These are phyloP conservation scores for Digitonthophagus gazella DNA, from an alignment of 2,888 invertebrate genomes.

Conservation along the genomic window DNA sequence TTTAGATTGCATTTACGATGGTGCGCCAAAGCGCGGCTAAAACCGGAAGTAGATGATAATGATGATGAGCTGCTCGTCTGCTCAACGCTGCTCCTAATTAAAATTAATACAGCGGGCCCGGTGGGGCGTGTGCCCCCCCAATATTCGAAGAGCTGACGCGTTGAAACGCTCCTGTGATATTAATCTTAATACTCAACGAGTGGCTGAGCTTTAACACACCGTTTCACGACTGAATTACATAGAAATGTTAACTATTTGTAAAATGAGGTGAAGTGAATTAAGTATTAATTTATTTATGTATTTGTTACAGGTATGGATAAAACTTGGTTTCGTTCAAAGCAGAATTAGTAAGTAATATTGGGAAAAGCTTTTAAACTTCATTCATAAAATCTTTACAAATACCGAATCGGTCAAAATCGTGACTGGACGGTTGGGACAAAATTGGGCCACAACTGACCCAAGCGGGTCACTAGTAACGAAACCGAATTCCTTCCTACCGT, in stretches of 20 bases:
- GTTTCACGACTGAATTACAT: neutral
- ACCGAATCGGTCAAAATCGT: neutral
- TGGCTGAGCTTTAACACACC: neutral
- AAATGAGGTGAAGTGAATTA: neutral
- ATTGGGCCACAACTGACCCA: neutral
- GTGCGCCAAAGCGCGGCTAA: neutral
- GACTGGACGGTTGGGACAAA: neutral
- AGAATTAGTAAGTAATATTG: neutral
- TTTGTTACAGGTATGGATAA: neutral
- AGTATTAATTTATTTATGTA: neutral
- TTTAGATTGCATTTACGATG: neutral
- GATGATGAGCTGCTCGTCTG: neutral
- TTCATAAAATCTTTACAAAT: neutral
- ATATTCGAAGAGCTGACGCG: slow-evolving; percentile 4
- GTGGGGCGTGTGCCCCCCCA: slow-evolving; percentile 6
- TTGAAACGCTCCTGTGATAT: slow-evolving; percentile 3
- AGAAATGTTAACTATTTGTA: slow-evolving; percentile 1
- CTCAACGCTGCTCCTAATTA: slow-evolving; percentile 8
- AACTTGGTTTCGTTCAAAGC: neutral
- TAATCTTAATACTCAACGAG: slow-evolving; percentile 1
- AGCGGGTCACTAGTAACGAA: slow-evolving; percentile 4
- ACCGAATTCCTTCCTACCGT: neutral
- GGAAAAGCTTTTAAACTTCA: neutral
- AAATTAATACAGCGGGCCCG: slow-evolving; percentile 7
- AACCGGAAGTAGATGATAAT: neutral